These are phyloP conservation scores for Sebastes iracundus DNA, from an alignment of 2,797 vertebrate species.

Conservation along the genomic window DNA sequence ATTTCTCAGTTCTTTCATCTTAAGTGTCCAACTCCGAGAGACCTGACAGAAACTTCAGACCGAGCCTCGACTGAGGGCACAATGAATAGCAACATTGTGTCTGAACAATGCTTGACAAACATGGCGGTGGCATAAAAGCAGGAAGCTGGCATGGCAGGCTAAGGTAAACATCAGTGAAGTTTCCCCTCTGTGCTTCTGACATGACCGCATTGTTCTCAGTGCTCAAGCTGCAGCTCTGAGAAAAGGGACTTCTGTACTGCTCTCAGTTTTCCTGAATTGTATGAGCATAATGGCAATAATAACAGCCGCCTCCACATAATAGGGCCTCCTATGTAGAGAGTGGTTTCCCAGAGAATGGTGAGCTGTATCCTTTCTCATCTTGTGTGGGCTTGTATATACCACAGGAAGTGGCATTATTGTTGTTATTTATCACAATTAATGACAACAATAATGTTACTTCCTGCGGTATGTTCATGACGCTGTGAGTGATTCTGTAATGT, in stretches of 20 bases:
- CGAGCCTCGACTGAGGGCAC: neutral
- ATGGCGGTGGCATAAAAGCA: constrained; percentile 72
- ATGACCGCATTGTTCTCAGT: constrained; percentile 52
- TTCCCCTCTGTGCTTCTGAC: constrained; percentile 56
- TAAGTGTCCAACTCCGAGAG: neutral
- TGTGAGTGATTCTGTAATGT: neutral
- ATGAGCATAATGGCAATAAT: constrained; percentile 49
- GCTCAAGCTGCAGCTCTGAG: constrained; percentile 27
- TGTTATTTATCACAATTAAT: neutral
- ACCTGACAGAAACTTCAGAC: constrained; percentile 33
- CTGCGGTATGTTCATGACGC: neutral
- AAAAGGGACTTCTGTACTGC: constrained; percentile 21
- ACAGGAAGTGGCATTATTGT: constrained; percentile 6
- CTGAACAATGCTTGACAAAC: constrained; percentile 76
- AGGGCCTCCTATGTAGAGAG: neutral
- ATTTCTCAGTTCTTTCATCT: constrained; percentile 6
- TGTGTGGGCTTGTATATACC: neutral
- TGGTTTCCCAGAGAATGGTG: constrained; percentile 32
- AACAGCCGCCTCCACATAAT: constrained; percentile 43
- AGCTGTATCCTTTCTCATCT: constrained; percentile 17
- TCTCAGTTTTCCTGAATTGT: constrained; percentile 50
- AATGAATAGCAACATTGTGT: constrained; percentile 66
- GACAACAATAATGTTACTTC: neutral
- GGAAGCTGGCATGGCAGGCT: constrained; percentile 69
- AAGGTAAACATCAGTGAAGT: constrained; percentile 67